These are phyloP conservation scores for Hassar affinis DNA, from an alignment of 2,113 vertebrate species.

Conservation along the genomic window DNA sequence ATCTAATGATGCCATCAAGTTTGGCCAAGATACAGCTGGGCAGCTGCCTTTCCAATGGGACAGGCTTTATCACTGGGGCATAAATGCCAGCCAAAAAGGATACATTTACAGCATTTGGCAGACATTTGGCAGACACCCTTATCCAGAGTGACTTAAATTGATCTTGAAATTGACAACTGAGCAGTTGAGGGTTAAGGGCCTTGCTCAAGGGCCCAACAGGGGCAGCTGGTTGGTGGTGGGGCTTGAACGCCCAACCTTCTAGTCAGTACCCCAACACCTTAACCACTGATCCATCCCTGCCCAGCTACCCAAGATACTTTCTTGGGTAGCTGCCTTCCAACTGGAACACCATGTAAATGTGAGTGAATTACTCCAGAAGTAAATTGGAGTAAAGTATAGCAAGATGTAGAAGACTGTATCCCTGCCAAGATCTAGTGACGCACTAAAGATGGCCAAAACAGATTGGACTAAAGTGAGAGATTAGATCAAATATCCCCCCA, in stretches of 20 bases:
- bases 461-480: slow-evolving; percentile 3
- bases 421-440: neutral
- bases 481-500: neutral
- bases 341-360: neutral
- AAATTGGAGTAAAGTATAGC: neutral
- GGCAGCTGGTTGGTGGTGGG: too few species aligned
- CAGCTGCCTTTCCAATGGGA: neutral
- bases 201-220: too few species aligned
- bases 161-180: too few species aligned
- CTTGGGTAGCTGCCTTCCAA: neutral
- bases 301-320: too few species aligned
- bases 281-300: too few species aligned
- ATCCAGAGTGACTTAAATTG: too few species aligned
- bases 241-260: too few species aligned
- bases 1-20: neutral
- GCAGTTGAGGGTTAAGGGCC: too few species aligned
- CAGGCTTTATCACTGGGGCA: neutral
- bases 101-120: too few species aligned
- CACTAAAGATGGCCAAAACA: neutral
- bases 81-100: neutral
- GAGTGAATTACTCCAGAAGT: neutral
- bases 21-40: neutral
- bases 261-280: too few species aligned
- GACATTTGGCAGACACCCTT: too few species aligned
- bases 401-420: neutral